Conservation (phyloP, 2,113 vertebrate genomes). For the Deroptyus accipitrinus region DNA sequence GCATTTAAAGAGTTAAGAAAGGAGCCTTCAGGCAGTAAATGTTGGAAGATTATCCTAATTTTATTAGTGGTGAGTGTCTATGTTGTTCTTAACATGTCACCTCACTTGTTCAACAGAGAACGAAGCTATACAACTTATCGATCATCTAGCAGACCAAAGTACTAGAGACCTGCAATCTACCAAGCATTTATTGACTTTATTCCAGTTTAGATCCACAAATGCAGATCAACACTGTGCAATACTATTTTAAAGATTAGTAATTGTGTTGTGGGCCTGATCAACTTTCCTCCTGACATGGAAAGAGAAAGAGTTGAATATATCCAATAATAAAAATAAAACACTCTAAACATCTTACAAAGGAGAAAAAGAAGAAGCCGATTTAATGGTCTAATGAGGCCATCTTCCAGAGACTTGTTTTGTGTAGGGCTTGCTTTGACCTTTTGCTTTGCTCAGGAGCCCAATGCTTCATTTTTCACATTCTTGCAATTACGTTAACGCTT, state of each 20-base stretch:
- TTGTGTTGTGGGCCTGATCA: background rate
- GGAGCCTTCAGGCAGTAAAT: slow-evolving; percentile 41
- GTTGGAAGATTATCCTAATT: slow-evolving; percentile 67
- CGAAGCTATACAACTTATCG: slow-evolving; percentile 81
- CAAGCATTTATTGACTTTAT: slow-evolving; percentile 83
- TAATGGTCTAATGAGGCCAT: slow-evolving; percentile 95
- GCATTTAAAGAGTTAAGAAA: slow-evolving; percentile 48
- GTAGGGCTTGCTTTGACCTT: slow-evolving; percentile 94
- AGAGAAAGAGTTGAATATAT: slow-evolving; percentile 33
- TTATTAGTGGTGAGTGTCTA: slow-evolving; percentile 57
- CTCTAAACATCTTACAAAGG: slow-evolving; percentile 59
- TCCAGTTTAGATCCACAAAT: slow-evolving; percentile 78
- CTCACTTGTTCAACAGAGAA: slow-evolving; percentile 64
- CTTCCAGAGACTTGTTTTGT: slow-evolving; percentile 95
- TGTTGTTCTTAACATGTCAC: slow-evolving; percentile 65
- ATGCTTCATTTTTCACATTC: slow-evolving; percentile 99
- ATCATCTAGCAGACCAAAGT: slow-evolving; percentile 83
- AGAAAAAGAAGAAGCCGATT: slow-evolving; percentile 80
- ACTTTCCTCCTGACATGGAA: slow-evolving; percentile 24
- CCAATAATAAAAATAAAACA: slow-evolving; percentile 68
- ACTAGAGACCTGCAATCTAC: slow-evolving; percentile 83
- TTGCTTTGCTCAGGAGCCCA: slow-evolving; percentile 89
- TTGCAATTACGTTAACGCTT: slow-evolving; percentile 99
- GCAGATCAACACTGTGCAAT: slow-evolving; percentile 74
- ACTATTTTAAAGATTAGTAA: slow-evolving; percentile 21